Base-by-base conservation (phyloP, 2,888 invertebrate genomes). In the Leuctra nigra region DNA sequence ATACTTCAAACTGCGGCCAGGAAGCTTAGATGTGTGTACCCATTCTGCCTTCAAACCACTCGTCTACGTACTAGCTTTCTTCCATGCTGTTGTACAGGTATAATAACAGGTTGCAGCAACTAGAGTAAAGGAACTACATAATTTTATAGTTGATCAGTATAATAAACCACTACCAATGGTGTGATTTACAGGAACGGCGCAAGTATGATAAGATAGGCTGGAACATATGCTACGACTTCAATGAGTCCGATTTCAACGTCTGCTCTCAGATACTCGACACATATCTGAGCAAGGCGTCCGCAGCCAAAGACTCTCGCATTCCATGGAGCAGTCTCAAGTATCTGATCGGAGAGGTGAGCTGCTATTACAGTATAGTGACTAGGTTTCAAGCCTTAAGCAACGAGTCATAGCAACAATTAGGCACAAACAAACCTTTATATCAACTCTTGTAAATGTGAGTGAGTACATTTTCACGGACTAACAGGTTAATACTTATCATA, bases 141-240 rank as follows among this genome's bases (percentile, higher is more conserved):
- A 11, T 29, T 29, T 29, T 29, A 11, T 7, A 29, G 7, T 29
- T 29, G 29, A n/a, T n/a, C n/a, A n/a, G n/a, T 6, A 29, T 29
- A 11, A 29, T 29, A n/a, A n/a, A n/a, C n/a, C n/a, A n/a, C n/a
- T n/a, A n/a, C n/a, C n/a, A n/a, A n/a, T n/a, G n/a, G n/a, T n/a
- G n/a, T n/a, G n/a, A n/a, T n/a, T 61, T 59, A 13, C 70, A 89
- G 83, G 95, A 95, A 71, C 80, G 95, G 46, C 81, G 92, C 62
- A 93, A 92, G 69, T 95, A 94, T 70, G 92, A 89, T 67, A 94
- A 94, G 74, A 86, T 94, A 56, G 95, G 95, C 1, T 95, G 94
- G 93, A 95, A 95, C 70, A 90, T 94, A 62, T 79, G 82, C 54
- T 95, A 95, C 71, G 94, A 95, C 73, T 95, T 95, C 73, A 92